Evolutionary conservation across 2,888 invertebrate species (phyloP).

Genomic region (Acanthopleura granulata): DNA sequence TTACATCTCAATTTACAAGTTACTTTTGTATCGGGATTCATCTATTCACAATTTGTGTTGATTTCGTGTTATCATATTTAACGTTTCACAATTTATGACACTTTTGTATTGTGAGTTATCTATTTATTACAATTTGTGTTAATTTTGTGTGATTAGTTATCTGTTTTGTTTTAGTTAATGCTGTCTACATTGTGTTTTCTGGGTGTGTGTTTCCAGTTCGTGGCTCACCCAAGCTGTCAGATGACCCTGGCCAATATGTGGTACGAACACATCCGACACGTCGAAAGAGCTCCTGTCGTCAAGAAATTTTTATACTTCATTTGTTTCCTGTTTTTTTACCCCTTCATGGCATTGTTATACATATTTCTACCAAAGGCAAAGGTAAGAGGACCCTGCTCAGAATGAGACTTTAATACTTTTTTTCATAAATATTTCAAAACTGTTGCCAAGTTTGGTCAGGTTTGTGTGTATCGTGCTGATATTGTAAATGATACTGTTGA

Average conservation of each 20-base stretch:
- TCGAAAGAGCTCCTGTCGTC: slow-evolving; percentile 20
- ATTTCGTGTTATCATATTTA: too few relatives aligned
- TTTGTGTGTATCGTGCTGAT: too few relatives aligned
- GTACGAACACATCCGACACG: slow-evolving; percentile 42
- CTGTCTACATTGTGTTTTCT: not conserved
- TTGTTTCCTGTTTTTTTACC: slow-evolving; percentile 37
- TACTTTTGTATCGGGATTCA: too few relatives aligned
- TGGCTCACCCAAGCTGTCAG: slow-evolving; percentile 63
- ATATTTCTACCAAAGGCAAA: slow-evolving; percentile 39
- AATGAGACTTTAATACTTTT: too few relatives aligned
- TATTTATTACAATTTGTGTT: too few relatives aligned
- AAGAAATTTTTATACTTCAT: slow-evolving; percentile 25
- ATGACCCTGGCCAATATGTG: slow-evolving; percentile 49
- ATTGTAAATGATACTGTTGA: too few relatives aligned
- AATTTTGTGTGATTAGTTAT: too few relatives aligned
- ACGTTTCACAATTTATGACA: too few relatives aligned
- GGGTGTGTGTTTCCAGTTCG: slow-evolving; percentile 46
- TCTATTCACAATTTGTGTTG: too few relatives aligned
- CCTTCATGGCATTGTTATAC: slow-evolving; percentile 37
- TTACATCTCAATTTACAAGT: not conserved
- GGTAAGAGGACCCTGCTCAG: slow-evolving; percentile 24
- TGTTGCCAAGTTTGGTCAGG: too few relatives aligned
- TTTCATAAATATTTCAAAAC: too few relatives aligned
- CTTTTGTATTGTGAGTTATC: too few relatives aligned
- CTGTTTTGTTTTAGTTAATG: not conserved